A percentile compares a stretch with the other conserved stretches of the same genome.
Conservation (phyloP, 2,113 vertebrate genomes). For the Erpornis zantholeuca region DNA sequence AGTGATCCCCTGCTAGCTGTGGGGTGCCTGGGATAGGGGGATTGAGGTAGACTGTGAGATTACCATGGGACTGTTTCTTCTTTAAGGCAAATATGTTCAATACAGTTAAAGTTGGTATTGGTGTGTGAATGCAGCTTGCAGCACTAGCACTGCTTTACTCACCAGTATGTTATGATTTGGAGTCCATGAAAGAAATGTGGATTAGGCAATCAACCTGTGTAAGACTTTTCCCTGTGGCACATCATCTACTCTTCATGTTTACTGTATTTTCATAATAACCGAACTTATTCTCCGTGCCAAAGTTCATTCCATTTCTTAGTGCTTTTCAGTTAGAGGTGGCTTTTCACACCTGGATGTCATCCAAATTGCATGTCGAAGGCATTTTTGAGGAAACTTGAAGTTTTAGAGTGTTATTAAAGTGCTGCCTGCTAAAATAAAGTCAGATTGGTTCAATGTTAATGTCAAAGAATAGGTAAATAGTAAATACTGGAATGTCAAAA, state of each 20-base stretch:
- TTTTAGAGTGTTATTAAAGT: background rate
- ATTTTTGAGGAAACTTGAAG: background rate
- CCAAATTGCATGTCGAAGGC: background rate
- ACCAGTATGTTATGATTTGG: background rate
- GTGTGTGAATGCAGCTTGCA: background rate
- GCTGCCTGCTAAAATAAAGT: background rate
- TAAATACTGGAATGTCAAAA: background rate
- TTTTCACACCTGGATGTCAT: slow-evolving; percentile 10
- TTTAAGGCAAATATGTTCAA: background rate
- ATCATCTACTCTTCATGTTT: background rate
- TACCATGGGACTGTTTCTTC: background rate
- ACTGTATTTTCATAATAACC: background rate
- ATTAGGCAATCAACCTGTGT: background rate
- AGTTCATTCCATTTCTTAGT: background rate
- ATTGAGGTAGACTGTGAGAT: background rate
- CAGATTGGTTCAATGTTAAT: background rate
- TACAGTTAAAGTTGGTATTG: background rate
- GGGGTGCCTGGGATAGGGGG: background rate
- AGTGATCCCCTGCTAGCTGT: background rate
- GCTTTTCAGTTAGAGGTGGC: background rate
- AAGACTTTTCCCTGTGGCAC: background rate
- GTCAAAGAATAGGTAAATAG: background rate
- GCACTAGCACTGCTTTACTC: background rate
- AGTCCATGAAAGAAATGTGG: background rate
- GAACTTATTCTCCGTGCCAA: background rate